Base-by-base conservation (phyloP, 2,113 vertebrate genomes). In the human (Homo sapiens) region DNA sequence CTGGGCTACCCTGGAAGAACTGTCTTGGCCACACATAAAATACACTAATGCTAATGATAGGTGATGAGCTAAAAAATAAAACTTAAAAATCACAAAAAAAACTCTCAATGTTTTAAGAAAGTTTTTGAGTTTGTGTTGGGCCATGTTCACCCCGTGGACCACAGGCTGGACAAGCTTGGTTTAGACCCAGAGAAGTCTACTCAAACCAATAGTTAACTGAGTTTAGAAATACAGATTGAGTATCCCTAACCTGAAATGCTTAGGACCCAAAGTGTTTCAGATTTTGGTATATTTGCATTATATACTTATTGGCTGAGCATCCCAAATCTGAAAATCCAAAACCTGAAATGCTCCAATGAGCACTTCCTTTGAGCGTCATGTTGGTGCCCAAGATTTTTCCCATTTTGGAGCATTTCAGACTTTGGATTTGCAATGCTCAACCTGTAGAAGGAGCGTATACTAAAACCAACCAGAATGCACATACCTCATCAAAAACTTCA, bases 401-500 rank as follows among this genome's bases (percentile, higher is more conserved):
- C 32, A 32, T 32, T 76, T 78, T 32, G 27, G 27, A 73, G 70
- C 70, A 43, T 73, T 73, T 73, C 70, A 40, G 70, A 73, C n/a
- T 40, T 38, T 38, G n/a, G 70, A 73, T 73, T 13, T 25, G 20
- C 17, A 22, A 78, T 32, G 43, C 14, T 18, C 27, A 78, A 17
- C 75, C 43, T 17, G 16, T 11, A 3, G 0, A 2, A 72, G n/a
- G 12, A 5, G n/a, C 6, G 5, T 0, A 32, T 3, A 6, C 40
- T 4, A 43, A 35, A 22, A 11, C 35, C 59, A 4, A 0, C 4
- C 13, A 3, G 43, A 35, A 12, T 1, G 16, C 5, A 97, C 99
- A n/a, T 98, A 99, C 99, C 99, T 99, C 99, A 99, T 99, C 98
- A 99, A 97, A 98, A 99, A 99, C 98, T 99, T 99, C 93, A 99